phyloP scores from a whole-genome alignment of 2,888 invertebrate species.

The Scelioninae gen. 2 region DNA sequence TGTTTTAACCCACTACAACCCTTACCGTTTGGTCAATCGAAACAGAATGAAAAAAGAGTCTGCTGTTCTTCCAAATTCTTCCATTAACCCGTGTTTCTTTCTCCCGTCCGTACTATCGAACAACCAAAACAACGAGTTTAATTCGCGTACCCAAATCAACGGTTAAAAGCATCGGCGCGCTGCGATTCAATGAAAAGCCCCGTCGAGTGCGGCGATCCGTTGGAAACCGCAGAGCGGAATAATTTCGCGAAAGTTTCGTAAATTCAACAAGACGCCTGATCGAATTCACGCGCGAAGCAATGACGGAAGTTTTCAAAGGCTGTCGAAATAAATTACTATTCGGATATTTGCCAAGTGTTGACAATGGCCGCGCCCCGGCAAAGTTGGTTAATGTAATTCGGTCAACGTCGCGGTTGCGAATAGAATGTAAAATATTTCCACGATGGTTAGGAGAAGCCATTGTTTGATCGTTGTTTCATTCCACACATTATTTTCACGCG shows the following conservation, averaged over 20 bases:
- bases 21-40: no score
- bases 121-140: constrained; percentile 8
- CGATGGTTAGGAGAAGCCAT: constrained; percentile 24
- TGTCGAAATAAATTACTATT: constrained; percentile 40
- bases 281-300: constrained; percentile 31
- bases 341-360: constrained; percentile 42
- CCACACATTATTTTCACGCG: constrained; percentile 27
- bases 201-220: constrained; percentile 12
- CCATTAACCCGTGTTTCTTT: no score
- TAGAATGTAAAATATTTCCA: constrained; percentile 47
- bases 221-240: constrained; percentile 39
- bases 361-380: constrained; percentile 30
- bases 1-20: no score
- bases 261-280: constrained; percentile 40
- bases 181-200: constrained; percentile 40
- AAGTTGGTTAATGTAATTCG: constrained; percentile 46
- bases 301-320: constrained; percentile 50
- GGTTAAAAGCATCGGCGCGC: constrained; percentile 18
- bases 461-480: constrained; percentile 37
- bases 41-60: no score
- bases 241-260: constrained; percentile 46
- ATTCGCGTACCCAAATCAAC: constrained; percentile 31
- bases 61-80: no score
- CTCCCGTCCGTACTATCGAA: no score
- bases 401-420: constrained; percentile 35